Conservation (phyloP, 2,113 vertebrate genomes). For the Oostethus manadensis region DNA sequence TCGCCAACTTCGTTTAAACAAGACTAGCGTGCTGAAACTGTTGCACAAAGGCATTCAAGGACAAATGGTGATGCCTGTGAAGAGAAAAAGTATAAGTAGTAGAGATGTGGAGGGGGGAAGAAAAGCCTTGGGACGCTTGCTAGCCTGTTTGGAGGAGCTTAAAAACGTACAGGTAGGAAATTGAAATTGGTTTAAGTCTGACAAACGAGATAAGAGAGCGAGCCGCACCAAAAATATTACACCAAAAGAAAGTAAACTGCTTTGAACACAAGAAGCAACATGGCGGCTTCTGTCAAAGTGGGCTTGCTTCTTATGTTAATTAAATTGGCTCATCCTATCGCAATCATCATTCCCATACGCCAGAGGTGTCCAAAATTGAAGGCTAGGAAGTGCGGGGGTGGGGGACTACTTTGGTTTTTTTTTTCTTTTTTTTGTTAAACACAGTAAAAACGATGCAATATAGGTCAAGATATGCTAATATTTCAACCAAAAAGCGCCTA, state of each 20-base stretch:
- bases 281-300: background rate
- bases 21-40: background rate
- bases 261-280: conserved; percentile 1
- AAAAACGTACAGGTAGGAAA: conserved; percentile 5
- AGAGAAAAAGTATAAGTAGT: background rate
- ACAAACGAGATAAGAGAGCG: background rate
- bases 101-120: background rate
- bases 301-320: background rate
- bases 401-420: too few relatives aligned
- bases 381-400: too few relatives aligned
- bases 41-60: conserved; percentile 4
- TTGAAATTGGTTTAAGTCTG: background rate
- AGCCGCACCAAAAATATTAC: background rate
- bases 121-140: background rate
- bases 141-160: conserved; percentile 7
- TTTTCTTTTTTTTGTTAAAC: too few relatives aligned
- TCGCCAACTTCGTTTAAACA: conserved; percentile 2
- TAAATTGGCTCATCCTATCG: background rate
- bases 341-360: background rate
- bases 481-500: too few relatives aligned
- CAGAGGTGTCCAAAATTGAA: too few relatives aligned
- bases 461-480: too few relatives aligned
- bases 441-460: too few relatives aligned
- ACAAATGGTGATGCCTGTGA: conserved; percentile 3
- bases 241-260: conserved; percentile 8